Evolutionary conservation across 2,797 vertebrate species (phyloP), one percentile per base, ranked within the genome.

Genomic region (Acestrorhynchus altus): DNA sequence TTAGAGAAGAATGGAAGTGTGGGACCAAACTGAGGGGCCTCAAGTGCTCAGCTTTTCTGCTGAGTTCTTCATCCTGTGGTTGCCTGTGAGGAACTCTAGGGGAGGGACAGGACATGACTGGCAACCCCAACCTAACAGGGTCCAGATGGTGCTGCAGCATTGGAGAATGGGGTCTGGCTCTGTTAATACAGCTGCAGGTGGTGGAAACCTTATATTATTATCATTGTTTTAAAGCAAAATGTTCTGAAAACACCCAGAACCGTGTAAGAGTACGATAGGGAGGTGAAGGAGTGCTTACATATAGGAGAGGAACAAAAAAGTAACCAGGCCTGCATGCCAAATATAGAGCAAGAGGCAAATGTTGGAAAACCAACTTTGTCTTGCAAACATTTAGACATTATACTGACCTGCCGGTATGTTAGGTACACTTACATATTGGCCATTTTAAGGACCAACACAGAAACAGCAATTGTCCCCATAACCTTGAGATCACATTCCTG

Each of bases 21-120:
- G 22, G 76, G 76, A 78, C 26, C 20, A 24, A 72, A 71, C 56
- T 44, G 52, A 77, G 60, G 71, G 79, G 44, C 64, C 82, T 74
- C 75, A 60, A n/a, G 40, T 39, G 51, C 40, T 81, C 46, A 65
- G 68, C n/a, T 35, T 81, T 85, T 83, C 52, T 84, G 84, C 82
- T 84, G 83, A 85, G 81, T 81, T 84, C 72, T 81, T 81, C 81
- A 83, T 82, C 52, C 80, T 84, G 86, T 11, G 86, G 83, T 81
- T 78, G 81, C 72, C 70, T 82, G 54, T 44, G 39, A 77, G 78
- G 72, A 80, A 79, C 42, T 63, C 66, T 42, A 31, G n/a, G 72
- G 74, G 76, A 73, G 71, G 73, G 28, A 65, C 63, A 76, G 79
- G 71, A 76, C 73, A 76, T 70, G 76, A 81, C 65, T 83, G 77